phyloP scores from a whole-genome alignment of 1,140 invertebrate species.

The Sitophilus oryzae region DNA sequence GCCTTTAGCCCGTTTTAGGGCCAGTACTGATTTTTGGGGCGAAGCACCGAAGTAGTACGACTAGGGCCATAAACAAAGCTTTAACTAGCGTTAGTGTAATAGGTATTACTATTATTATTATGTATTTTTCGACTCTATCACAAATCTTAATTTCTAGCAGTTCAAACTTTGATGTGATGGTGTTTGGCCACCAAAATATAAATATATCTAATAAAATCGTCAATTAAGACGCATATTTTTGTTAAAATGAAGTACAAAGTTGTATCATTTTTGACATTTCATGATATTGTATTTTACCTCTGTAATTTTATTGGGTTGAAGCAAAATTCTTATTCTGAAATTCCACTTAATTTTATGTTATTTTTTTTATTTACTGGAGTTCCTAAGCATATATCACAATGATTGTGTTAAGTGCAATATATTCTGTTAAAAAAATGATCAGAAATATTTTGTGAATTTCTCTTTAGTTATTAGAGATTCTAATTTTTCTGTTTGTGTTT shows the following conservation, averaged over 20 bases:
- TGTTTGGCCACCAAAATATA: slow-evolving; percentile 30
- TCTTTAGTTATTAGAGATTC: slow-evolving; percentile 32
- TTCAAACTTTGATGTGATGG: slow-evolving; percentile 30
- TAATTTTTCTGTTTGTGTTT: slow-evolving; percentile 21
- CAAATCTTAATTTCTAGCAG: slow-evolving; percentile 13
- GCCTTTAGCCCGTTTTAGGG: slow-evolving; percentile 11
- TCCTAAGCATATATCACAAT: slow-evolving; percentile 21
- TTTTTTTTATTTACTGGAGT: slow-evolving; percentile 15
- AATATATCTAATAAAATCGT: slow-evolving; percentile 34
- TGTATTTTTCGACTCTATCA: slow-evolving; percentile 15
- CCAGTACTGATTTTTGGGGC: slow-evolving; percentile 33
- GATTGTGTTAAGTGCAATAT: slow-evolving; percentile 35
- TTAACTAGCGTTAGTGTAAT: slow-evolving; percentile 24
- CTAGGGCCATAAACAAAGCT: slow-evolving; percentile 19
- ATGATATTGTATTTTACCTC: neutral
- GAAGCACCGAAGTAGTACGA: slow-evolving; percentile 10
- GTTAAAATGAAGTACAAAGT: slow-evolving; percentile 43
- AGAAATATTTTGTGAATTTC: slow-evolving; percentile 19
- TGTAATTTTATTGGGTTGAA: neutral
- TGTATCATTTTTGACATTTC: slow-evolving; percentile 32
- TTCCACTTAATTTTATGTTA: slow-evolving; percentile 8
- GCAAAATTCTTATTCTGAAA: slow-evolving; percentile 13
- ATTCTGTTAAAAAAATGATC: slow-evolving; percentile 20
- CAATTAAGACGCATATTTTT: slow-evolving; percentile 42
- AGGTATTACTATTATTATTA: no score